Evolutionary conservation across 2,888 invertebrate species (phyloP).

Genomic region (Catocala sponsa): DNA sequence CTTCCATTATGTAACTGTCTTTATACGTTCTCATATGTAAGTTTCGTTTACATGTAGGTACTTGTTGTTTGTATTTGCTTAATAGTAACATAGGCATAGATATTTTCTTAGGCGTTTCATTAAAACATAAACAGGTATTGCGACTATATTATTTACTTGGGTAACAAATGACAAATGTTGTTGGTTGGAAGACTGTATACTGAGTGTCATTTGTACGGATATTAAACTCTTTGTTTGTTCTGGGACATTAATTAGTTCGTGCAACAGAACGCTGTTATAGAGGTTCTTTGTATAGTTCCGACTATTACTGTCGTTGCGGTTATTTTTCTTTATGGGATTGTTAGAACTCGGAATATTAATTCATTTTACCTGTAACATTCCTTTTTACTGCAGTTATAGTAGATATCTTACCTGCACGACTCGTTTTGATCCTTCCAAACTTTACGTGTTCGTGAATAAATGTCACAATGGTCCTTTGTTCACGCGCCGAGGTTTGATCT

Average conservation of each 20-base stretch:
- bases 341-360: not conserved
- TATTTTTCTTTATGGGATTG: not conserved
- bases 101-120: conserved; percentile 4
- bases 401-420: no score
- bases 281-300: conserved; percentile 28
- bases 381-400: no score
- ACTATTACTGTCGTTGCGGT: not conserved
- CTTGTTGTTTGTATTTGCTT: no score
- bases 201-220: conserved; percentile 58
- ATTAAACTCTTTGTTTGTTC: conserved; percentile 65
- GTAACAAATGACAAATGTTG: conserved; percentile 61
- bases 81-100: no score
- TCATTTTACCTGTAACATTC: no score
- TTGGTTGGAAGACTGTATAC: conserved; percentile 54
- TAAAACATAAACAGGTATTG: conserved; percentile 15
- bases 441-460: no score
- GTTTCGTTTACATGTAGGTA: no score
- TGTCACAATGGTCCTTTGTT: not conserved
- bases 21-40: no score
- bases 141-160: conserved; percentile 47
- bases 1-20: no score
- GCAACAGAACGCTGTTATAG: conserved; percentile 40
- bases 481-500: not conserved
- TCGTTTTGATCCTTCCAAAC: no score
- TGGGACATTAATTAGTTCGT: conserved; percentile 58